Evolutionary conservation across 2,113 vertebrate species (phyloP).

Genomic region (Eudyptes chrysolophus): DNA sequence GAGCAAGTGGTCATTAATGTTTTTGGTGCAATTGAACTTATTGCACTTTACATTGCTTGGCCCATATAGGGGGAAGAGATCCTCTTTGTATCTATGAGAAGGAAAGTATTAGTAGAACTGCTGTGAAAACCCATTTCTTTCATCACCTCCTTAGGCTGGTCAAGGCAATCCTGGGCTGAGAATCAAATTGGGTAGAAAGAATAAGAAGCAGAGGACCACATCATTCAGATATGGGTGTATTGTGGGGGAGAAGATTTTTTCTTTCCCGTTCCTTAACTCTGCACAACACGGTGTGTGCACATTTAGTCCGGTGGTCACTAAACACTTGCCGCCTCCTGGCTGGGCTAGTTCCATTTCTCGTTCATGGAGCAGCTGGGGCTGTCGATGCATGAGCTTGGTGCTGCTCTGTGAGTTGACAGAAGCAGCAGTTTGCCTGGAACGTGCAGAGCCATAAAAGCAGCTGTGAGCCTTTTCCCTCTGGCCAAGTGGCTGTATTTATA

Average conservation of each 20-base stretch:
- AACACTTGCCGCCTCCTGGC: background rate
- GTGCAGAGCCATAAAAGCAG: background rate
- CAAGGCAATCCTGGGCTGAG: background rate
- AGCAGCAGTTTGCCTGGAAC: background rate
- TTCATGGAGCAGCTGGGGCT: background rate
- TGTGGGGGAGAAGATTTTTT: background rate
- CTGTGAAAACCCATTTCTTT: background rate
- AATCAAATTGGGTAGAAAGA: background rate
- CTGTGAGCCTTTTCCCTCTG: background rate
- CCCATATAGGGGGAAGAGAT: background rate
- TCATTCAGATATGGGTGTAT: background rate
- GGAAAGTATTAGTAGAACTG: background rate
- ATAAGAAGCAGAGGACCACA: background rate
- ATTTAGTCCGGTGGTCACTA: background rate
- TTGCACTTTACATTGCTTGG: background rate
- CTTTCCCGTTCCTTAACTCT: background rate
- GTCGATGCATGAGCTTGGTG: background rate
- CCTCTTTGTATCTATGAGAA: background rate
- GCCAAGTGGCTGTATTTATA: background rate
- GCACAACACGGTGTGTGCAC: fast-evolving
- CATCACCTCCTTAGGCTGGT: background rate
- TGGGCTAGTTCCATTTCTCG: background rate
- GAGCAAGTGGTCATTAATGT: background rate
- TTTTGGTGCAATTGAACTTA: background rate
- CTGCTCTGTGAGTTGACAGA: background rate